Evolutionary conservation across 2,888 invertebrate genomes (phyloP).

Genomic region (Lissocephala sabroskyi): DNA sequence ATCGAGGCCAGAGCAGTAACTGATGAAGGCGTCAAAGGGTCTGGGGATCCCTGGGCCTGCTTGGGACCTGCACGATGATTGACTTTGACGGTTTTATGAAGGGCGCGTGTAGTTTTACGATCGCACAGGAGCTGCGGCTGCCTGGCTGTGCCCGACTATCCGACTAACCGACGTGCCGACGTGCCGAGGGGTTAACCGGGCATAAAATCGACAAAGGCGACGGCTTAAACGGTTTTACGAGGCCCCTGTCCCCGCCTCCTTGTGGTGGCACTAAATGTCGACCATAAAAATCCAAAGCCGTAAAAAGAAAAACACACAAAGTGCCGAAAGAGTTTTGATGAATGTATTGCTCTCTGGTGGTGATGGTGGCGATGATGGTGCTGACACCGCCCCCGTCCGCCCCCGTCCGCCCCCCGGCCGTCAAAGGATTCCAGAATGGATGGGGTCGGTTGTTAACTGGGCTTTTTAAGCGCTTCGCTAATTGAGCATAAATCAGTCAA

Average conservation of each 20-base stretch:
- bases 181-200: constrained; percentile 46
- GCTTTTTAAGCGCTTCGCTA: constrained; percentile 29
- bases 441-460: not conserved
- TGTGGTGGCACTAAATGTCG: constrained; percentile 41
- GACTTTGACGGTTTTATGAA: constrained; percentile 48
- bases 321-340: constrained; percentile 56
- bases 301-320: constrained; percentile 34
- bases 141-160: no score
- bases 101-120: constrained; percentile 61
- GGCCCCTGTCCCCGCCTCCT: not conserved
- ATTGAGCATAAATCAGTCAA: constrained; percentile 56
- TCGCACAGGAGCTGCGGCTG: no score
- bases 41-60: no score
- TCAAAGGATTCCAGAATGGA: not conserved
- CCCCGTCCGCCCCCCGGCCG: not conserved
- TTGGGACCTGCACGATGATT: no score
- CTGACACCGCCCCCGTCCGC: not conserved
- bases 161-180: not conserved
- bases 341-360: constrained; percentile 24
- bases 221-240: constrained; percentile 56
- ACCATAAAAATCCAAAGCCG: constrained; percentile 45
- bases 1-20: no score
- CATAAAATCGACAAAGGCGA: constrained; percentile 57
- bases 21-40: no score
- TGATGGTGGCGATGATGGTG: constrained; percentile 33